Conservation (phyloP, 2,113 vertebrate species). For the Athene cunicularia region DNA sequence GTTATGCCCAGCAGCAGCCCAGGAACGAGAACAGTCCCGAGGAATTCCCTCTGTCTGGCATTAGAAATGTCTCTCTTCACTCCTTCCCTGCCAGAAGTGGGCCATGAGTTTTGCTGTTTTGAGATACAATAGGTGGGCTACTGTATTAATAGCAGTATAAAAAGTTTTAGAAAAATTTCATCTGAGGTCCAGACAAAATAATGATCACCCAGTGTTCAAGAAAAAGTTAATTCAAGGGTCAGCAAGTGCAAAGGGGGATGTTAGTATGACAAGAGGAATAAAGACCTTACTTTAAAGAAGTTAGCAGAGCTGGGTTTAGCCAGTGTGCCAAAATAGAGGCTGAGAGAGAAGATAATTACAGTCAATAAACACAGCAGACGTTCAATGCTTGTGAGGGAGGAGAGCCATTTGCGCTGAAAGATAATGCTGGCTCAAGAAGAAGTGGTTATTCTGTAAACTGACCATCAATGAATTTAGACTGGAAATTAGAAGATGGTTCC, state of each 20-base stretch:
- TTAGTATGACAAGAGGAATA: not conserved
- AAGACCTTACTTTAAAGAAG: not conserved
- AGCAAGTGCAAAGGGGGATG: not conserved
- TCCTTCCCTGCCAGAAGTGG: not conserved
- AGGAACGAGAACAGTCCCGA: fast-evolving
- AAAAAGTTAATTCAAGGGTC: not conserved
- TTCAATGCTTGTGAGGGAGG: not conserved
- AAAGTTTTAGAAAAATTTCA: not conserved
- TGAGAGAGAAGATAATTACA: not conserved
- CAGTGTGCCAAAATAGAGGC: not conserved
- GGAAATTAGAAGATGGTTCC: not conserved
- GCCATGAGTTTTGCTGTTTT: not conserved
- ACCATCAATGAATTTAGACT: not conserved
- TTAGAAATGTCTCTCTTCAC: not conserved
- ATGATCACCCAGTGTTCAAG: not conserved
- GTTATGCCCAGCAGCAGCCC: not conserved
- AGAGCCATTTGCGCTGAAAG: not conserved
- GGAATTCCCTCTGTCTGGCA: fast-evolving
- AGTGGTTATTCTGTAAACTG: not conserved
- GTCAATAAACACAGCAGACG: not conserved
- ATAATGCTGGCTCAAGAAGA: not conserved
- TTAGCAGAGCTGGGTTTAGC: not conserved
- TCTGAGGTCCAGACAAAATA: not conserved
- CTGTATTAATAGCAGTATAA: not conserved
- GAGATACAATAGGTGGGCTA: not conserved